Conservation (phyloP, 2,113 vertebrate genomes). For the Alectura lathami region DNA sequence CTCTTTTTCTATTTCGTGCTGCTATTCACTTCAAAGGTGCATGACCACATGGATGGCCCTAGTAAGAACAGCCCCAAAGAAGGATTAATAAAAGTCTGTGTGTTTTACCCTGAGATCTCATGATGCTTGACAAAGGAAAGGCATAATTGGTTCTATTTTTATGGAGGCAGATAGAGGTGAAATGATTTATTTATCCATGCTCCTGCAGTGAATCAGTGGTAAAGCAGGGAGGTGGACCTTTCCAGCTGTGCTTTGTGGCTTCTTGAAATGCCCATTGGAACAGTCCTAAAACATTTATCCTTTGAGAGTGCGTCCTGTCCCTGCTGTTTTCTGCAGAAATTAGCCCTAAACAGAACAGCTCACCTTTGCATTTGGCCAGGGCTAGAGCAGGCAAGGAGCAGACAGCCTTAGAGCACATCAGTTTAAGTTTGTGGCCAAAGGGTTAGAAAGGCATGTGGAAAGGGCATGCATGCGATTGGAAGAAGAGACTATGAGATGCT, state of each 20-base stretch:
- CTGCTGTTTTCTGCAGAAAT: constrained; percentile 17
- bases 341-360: not conserved
- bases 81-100: constrained; percentile 47
- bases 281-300: not conserved
- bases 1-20: constrained; percentile 33
- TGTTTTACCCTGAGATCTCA: constrained; percentile 22
- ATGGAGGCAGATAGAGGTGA: constrained; percentile 19
- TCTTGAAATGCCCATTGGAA: not conserved
- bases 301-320: not conserved
- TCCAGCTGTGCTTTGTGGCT: constrained; percentile 28
- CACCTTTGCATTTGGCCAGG: not conserved
- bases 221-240: constrained; percentile 3
- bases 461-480: not conserved
- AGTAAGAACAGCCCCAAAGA: constrained; percentile 34
- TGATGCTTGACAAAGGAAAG: constrained; percentile 26
- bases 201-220: not conserved
- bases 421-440: not conserved
- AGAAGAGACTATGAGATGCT: not conserved
- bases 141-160: not conserved
- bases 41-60: constrained; percentile 12
- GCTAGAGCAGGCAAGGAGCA: not conserved
- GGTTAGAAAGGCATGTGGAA: not conserved
- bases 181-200: constrained; percentile 23
- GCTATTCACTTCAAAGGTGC: constrained; percentile 53
- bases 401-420: not conserved